phyloP scores from a whole-genome alignment of 2,888 invertebrate genomes.

The Xylocampa areola region DNA sequence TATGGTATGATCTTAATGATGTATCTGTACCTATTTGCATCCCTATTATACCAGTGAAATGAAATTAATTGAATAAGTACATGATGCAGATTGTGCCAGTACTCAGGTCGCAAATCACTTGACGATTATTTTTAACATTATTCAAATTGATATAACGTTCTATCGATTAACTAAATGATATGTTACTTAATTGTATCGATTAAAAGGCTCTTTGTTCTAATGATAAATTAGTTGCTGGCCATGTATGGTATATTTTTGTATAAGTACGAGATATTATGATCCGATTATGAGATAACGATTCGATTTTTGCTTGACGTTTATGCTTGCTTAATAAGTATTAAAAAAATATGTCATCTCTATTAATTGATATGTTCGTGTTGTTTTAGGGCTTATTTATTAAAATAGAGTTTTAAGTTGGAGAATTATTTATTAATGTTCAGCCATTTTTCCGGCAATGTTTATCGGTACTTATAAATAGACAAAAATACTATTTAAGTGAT shows the following conservation, averaged over 20 bases:
- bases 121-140: too few species aligned
- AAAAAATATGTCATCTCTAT: slow-evolving; percentile 18
- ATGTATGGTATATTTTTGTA: slow-evolving; percentile 43
- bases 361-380: slow-evolving; percentile 11
- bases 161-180: slow-evolving; percentile 59
- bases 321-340: slow-evolving; percentile 29
- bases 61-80: too few species aligned
- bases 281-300: slow-evolving; percentile 37
- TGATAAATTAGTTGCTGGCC: slow-evolving; percentile 62
- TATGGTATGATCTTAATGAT: too few species aligned
- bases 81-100: too few species aligned
- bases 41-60: too few species aligned
- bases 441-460: too few species aligned
- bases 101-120: slow-evolving; percentile 2
- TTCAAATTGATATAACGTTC: slow-evolving; percentile 50
- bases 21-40: too few species aligned
- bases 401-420: too few species aligned
- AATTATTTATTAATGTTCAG: too few species aligned
- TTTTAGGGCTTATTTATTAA: slow-evolving; percentile 2
- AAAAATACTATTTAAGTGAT: too few species aligned
- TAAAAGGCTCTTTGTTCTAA: slow-evolving; percentile 69
- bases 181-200: slow-evolving; percentile 64
- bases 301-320: slow-evolving; percentile 44
- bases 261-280: slow-evolving; percentile 39
- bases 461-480: too few species aligned